Evolutionary conservation across 2,113 vertebrate genomes (phyloP).

Genomic region (Dicerorhinus sumatrensis): DNA sequence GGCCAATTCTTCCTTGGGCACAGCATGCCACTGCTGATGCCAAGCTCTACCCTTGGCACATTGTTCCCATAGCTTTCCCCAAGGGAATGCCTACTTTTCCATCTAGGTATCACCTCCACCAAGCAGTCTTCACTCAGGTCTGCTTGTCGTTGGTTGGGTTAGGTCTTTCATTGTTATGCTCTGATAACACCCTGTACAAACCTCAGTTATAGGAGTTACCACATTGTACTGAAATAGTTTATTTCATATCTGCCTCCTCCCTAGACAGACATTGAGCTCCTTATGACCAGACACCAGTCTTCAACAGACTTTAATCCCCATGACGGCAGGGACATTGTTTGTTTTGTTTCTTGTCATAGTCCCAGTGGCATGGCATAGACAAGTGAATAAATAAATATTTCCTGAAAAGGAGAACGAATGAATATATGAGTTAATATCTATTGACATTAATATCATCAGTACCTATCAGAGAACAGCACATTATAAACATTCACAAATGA

Average conservation of each 20-base stretch:
- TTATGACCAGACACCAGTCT: not conserved
- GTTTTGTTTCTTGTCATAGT: not conserved
- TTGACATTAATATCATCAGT: not conserved
- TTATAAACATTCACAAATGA: not conserved
- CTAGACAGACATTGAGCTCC: not conserved
- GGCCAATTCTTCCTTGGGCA: not conserved
- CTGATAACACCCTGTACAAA: not conserved
- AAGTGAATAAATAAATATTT: not conserved
- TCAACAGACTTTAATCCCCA: not conserved
- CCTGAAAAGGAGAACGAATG: not conserved
- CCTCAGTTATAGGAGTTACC: not conserved
- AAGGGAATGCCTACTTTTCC: not conserved
- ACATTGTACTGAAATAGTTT: not conserved
- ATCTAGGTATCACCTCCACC: no score
- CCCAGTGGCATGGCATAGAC: no score
- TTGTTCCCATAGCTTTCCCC: no score
- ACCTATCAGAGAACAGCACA: not conserved
- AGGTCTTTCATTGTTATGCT: no score
- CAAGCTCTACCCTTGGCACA: not conserved
- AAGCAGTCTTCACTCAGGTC: not conserved
- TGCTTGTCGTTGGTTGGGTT: not conserved
- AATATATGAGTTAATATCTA: not conserved
- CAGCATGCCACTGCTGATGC: no score
- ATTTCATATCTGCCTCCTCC: not conserved
- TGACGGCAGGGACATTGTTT: not conserved